Evolutionary conservation across 2,113 vertebrate genomes (phyloP).

Genomic region (Spermophilus dauricus): DNA sequence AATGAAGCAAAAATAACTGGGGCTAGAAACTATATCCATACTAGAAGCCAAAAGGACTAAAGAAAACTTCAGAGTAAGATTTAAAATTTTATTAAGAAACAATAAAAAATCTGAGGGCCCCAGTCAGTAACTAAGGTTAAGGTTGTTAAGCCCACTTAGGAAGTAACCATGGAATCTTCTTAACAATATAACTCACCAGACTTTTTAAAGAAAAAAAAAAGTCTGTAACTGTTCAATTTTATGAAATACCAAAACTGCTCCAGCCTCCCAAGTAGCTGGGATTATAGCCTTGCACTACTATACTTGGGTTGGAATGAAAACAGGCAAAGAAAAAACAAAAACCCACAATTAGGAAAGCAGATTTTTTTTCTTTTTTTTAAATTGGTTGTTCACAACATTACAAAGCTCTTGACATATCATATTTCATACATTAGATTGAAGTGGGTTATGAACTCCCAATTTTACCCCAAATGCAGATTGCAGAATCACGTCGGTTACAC

Average conservation of each 20-base stretch:
- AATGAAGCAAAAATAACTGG: background rate
- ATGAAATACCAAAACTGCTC: background rate
- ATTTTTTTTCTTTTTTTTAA: background rate
- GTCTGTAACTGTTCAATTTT: background rate
- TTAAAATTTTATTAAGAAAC: conserved; percentile 9
- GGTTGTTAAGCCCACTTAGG: background rate
- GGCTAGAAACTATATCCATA: background rate
- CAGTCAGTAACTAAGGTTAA: background rate
- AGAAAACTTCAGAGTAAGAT: background rate
- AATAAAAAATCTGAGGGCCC: background rate
- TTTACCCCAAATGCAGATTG: no score
- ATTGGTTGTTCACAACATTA: no score
- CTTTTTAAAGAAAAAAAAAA: no score
- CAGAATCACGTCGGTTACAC: no score
- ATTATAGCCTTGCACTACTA: background rate
- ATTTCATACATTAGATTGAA: no score
- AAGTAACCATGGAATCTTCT: background rate
- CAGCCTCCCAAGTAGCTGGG: background rate
- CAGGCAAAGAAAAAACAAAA: background rate
- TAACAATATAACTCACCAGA: background rate
- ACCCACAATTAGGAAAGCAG: background rate
- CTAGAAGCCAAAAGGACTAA: background rate
- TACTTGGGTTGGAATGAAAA: background rate
- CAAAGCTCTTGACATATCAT: no score
- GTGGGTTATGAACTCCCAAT: no score